Evolutionary conservation across 2,113 vertebrate genomes (phyloP), one percentile per base, ranked within the genome.

Genomic region (Benthochromis sp.): DNA sequence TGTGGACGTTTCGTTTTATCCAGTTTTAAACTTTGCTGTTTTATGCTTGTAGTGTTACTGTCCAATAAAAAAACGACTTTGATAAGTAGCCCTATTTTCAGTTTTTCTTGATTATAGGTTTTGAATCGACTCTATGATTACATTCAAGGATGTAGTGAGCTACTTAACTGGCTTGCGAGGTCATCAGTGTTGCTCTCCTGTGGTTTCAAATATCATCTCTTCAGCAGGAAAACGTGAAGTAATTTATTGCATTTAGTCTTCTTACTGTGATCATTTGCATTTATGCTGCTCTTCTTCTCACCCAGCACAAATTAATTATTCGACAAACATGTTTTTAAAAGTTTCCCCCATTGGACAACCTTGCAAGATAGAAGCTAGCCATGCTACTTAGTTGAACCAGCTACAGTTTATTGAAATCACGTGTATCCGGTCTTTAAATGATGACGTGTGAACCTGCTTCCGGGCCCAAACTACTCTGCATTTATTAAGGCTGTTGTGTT

Each of bases 31-130:
- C 14, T 29, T 76, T 76, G 24, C 5, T 47, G n/a, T 50, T 76
- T 31, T 50, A 76, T 76, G 16, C 0, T 4, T 50, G 69, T 50
- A 76, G 24, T 50, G 43, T 50, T 29, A 29, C 24, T 19, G 43
- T 50, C 24, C 71, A 50, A 19, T 50, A 17, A 19, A 45, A 8
- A 10, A 73, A 29, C 43, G 0, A 47, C 40, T 47, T 47, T 71
- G 36, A 43, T 43, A 16, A 3, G 24, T 76, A 8, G 71, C 6
- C 24, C 69, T 29, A 29, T 29, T 76, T 47, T 76, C 40, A 47
- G 69, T 27, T 73, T 73, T 73, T 73, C 38, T 73, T 73, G 38
- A 73, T 73, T 73, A 73, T 43, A 73, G 66, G 66, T 45, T 43
- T 73, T 73, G 40, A 73, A 45, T 73, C 2, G 6, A 29, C 40